Base-by-base conservation (phyloP, 2,113 vertebrate species). In the Rynchops niger region DNA sequence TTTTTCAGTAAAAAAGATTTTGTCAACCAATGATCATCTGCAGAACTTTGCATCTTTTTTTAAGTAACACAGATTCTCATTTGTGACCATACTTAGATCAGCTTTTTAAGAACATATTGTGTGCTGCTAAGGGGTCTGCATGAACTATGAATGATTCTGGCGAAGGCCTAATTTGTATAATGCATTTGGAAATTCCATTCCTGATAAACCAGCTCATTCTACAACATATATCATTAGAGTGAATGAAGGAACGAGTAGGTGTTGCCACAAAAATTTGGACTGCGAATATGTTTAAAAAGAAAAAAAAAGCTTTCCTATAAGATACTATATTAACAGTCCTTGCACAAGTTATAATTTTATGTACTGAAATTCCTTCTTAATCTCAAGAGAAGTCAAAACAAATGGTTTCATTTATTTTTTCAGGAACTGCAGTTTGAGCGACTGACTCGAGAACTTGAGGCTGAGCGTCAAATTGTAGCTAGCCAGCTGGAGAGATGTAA, bases 401-500 rank as follows among this genome's bases (percentile, higher is more conserved):
- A 88, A 94, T 86, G 38, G 14, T 59, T 92, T 72, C 62, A 47
- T 30, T 82, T 90, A 29, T 40, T 86, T 79, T 97, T 97, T 86
- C 98, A 99, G 99, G 99, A 99, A 96, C 98, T 99, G 91, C 99
- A 99, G 97, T 99, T 99, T 98, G 99, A 99, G 96, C 99, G 99
- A 90, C 98, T 99, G 97, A 99, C 99, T 94, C 98, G 99, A 95
- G 99, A 99, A 97, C 99, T 99, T 96, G 99, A 99, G 97, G 99
- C 99, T 17, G 99, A 99, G 94, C 99, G 99, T 97, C 99, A 99
- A 88, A 99, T 99, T 92, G 99, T 99, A 5, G 99, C 99, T 52
- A 99, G 99, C 96, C 99, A 99, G 81, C 98, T 99, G 98, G 99
- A 99, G 99, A 98, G 99, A 99, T 99, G 99, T 99, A 99, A 99